Evolutionary conservation across 1,140 invertebrate species (phyloP).

Genomic region (Armadillidium nasatum): DNA sequence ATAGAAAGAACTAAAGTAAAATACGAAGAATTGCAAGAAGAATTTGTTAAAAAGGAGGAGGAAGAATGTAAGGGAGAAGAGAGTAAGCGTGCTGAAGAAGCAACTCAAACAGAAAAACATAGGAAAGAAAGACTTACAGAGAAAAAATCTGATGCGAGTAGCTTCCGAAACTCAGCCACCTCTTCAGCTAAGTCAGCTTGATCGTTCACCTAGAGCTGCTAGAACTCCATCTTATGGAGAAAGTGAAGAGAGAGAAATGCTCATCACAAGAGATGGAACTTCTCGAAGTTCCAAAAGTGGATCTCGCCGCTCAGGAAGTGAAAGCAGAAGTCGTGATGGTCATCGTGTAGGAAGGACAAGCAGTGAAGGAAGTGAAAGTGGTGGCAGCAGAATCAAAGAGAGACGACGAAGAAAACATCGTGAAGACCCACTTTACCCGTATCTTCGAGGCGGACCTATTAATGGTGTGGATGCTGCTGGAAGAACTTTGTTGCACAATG

Average conservation of each 20-base stretch:
- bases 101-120: constrained; percentile 27
- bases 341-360: not conserved
- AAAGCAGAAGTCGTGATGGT: constrained; percentile 27
- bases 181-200: constrained; percentile 13
- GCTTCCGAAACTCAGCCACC: constrained; percentile 18
- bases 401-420: constrained; percentile 33
- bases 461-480: constrained; percentile 56
- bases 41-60: constrained; percentile 33
- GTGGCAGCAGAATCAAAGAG: constrained; percentile 35
- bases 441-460: constrained; percentile 44
- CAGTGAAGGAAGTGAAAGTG: constrained; percentile 20
- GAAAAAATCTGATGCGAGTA: constrained; percentile 24
- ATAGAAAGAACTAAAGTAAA: constrained; percentile 35
- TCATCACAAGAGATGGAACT: not conserved
- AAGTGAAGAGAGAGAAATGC: not conserved
- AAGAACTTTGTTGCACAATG: constrained; percentile 66
- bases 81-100: constrained; percentile 20
- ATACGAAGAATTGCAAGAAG: constrained; percentile 37
- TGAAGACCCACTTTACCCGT: constrained; percentile 41
- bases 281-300: constrained; percentile 18
- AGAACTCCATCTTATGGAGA: not conserved
- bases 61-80: constrained; percentile 26
- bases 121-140: constrained; percentile 30
- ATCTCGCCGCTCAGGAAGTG: constrained; percentile 32
- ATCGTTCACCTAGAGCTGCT: not conserved